Evolutionary conservation across 2,797 vertebrate genomes (phyloP).

Genomic region (Hypotaenidia okinawae): DNA sequence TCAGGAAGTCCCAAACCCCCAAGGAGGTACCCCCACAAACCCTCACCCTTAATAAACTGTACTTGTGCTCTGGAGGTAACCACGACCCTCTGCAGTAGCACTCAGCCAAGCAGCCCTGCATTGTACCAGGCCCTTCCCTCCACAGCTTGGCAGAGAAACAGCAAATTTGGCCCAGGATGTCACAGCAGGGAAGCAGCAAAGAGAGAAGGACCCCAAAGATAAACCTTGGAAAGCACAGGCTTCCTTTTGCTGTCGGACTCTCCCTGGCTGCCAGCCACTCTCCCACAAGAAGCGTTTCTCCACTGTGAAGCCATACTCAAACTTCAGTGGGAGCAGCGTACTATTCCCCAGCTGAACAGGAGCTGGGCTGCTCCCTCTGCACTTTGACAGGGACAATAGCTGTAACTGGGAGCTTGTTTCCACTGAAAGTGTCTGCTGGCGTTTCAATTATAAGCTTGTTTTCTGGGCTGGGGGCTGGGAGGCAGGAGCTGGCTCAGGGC

Average conservation of each 20-base stretch:
- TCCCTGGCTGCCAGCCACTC: not conserved
- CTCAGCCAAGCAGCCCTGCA: not conserved
- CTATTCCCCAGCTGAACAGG: slow-evolving; percentile 3
- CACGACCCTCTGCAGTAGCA: not conserved
- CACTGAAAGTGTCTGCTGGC: slow-evolving; percentile 48
- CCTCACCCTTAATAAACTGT: not conserved
- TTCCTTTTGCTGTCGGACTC: not conserved
- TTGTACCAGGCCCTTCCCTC: not conserved
- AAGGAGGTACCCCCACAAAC: not conserved
- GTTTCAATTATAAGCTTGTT: slow-evolving; percentile 65
- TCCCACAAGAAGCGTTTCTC: not conserved
- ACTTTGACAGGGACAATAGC: slow-evolving; percentile 49
- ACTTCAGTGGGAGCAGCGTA: not conserved
- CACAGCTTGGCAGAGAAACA: not conserved
- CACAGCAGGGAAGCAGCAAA: not conserved
- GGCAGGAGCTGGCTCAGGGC: slow-evolving; percentile 14
- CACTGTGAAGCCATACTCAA: not conserved
- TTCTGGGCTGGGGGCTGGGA: slow-evolving; percentile 16
- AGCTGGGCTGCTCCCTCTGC: slow-evolving; percentile 11
- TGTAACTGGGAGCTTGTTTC: slow-evolving; percentile 71
- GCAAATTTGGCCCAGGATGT: not conserved
- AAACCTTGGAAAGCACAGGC: not conserved
- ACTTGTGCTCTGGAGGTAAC: not conserved
- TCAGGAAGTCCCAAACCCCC: not conserved
- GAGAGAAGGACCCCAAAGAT: not conserved